Conservation (phyloP, 2,113 vertebrate genomes). For the Neotoma lepida region DNA sequence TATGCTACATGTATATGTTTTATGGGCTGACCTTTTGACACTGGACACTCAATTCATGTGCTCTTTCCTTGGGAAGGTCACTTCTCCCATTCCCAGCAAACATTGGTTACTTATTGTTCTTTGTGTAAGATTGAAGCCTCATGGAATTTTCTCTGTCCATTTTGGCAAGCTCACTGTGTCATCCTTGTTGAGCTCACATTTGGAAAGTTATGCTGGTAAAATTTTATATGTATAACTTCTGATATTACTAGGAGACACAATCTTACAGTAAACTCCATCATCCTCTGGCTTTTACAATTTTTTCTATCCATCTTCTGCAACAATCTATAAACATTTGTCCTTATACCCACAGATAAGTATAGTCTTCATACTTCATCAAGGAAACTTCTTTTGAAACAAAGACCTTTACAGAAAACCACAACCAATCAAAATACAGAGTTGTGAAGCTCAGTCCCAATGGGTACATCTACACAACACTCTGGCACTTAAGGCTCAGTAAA, state of each 20-base stretch:
- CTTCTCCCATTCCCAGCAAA: neutral
- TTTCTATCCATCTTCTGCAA: neutral
- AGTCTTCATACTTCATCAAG: neutral
- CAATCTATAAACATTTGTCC: neutral
- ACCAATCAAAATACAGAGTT: neutral
- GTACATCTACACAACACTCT: neutral
- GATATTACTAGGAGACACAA: neutral
- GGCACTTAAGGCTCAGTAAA: neutral
- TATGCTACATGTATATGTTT: neutral
- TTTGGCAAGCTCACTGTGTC: neutral
- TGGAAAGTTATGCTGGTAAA: neutral
- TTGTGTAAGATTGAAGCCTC: neutral
- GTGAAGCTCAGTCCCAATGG: neutral
- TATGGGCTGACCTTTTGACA: neutral
- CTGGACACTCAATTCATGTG: neutral
- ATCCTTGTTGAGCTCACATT: neutral
- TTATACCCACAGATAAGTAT: neutral
- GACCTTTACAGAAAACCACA: neutral
- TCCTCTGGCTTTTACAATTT: neutral
- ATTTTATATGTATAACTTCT: neutral
- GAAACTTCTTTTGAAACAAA: neutral
- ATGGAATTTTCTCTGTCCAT: neutral
- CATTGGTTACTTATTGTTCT: neutral
- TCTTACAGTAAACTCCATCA: neutral
- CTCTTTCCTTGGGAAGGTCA: too few relatives aligned